These are phyloP conservation scores for Mus spicilegus DNA, from an alignment of 2,113 vertebrate species.

Conservation along the genomic window DNA sequence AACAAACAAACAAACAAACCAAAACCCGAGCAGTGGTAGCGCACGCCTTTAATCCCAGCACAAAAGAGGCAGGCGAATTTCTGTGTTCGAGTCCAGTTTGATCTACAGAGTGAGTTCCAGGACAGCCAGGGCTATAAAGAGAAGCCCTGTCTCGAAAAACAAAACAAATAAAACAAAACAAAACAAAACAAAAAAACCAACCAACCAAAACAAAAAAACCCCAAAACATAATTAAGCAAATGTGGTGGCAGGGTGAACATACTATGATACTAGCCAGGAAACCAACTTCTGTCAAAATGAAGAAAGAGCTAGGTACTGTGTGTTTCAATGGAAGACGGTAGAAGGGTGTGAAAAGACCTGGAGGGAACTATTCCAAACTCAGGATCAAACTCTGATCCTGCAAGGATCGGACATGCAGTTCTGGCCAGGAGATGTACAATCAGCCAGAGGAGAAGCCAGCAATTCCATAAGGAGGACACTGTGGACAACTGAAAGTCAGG, in stretches of 20 bases:
- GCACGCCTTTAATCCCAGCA: too few relatives aligned
- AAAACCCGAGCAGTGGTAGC: too few relatives aligned
- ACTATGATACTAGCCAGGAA: neutral
- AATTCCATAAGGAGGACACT: neutral
- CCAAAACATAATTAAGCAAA: neutral
- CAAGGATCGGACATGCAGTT: neutral
- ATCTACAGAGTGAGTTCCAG: too few relatives aligned
- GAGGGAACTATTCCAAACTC: constrained; percentile 18
- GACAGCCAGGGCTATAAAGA: too few relatives aligned
- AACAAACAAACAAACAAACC: too few relatives aligned
- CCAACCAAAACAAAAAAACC: neutral
- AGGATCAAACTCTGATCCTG: neutral
- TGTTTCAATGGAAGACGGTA: neutral
- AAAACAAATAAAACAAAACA: neutral
- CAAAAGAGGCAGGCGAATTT: too few relatives aligned
- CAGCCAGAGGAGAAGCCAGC: neutral
- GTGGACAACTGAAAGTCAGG: neutral
- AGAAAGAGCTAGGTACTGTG: neutral
- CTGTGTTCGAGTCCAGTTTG: too few relatives aligned
- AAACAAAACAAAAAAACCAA: neutral
- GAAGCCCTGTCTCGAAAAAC: too few relatives aligned
- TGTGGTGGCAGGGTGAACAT: neutral
- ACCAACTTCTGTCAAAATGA: neutral
- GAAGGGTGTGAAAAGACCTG: neutral
- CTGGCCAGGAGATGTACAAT: neutral